Percentiles rank a stretch among this genome's conserved stretches.
Evolutionary conservation across 1,140 invertebrate genomes (phyloP).

Genomic region (Caenorhabditis elegans): WBcel235 BX284605.5:4624001-4624500

Average conservation of each 20-base stretch:
- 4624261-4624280: not conserved
- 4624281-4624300: not conserved
- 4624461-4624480: conserved; percentile 41
- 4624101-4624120: not conserved
- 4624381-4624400: not conserved
- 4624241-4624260: conserved; percentile 26
- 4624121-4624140: not conserved
- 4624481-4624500: conserved; percentile 19
- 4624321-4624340: not conserved
- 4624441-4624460: conserved; percentile 22
- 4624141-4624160: conserved; percentile 3
- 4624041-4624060: not conserved
- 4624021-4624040: not conserved
- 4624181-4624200: not conserved
- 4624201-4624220: not conserved
- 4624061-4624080: not conserved
- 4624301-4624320: not conserved
- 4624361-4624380: not conserved
- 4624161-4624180: conserved; percentile 29
- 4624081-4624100: not conserved
- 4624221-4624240: conserved; percentile 28
- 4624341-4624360: not conserved
- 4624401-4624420: not conserved
- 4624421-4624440: not conserved
- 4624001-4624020: not conserved